phyloP scores from a whole-genome alignment of 2,888 invertebrate genomes.

The Pyrochroa serraticornis region DNA sequence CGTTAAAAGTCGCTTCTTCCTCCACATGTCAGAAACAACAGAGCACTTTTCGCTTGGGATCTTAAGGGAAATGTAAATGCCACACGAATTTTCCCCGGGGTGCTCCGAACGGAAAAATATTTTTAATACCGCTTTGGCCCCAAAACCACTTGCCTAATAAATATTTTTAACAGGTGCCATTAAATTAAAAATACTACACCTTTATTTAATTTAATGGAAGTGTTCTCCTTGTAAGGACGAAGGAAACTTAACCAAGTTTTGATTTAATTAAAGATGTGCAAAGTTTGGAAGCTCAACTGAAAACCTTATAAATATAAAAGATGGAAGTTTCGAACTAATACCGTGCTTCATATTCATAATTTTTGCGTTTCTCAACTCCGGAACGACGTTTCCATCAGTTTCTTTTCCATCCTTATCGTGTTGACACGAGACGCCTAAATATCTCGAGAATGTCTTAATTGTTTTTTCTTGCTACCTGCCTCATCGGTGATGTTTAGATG shows the following conservation, averaged over 20 bases:
- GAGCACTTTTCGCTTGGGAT: background rate
- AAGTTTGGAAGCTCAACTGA: conserved; percentile 41
- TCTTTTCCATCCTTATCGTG: background rate
- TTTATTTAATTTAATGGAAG: conserved; percentile 45
- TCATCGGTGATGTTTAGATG: background rate
- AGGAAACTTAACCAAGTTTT: conserved; percentile 44
- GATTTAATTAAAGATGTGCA: conserved; percentile 48
- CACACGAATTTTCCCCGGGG: conserved; percentile 3
- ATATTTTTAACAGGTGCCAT: conserved; percentile 30
- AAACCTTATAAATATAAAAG: conserved; percentile 45
- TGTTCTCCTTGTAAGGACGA: conserved; percentile 36
- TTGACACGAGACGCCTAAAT: background rate
- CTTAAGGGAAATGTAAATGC: conserved; percentile 6
- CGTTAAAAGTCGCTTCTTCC: too few relatives aligned
- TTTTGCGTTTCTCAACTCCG: conserved; percentile 19
- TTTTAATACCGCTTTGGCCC: background rate
- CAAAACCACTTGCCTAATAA: conserved; percentile 12
- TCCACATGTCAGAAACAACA: background rate
- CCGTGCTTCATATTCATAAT: conserved; percentile 38
- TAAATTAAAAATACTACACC: conserved; percentile 31
- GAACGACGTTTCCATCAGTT: background rate
- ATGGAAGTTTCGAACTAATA: conserved; percentile 40
- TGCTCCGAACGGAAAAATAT: conserved; percentile 6
- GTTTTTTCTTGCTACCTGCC: too few relatives aligned
- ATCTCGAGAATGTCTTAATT: background rate